These are phyloP conservation scores for Diploptera punctata DNA, from an alignment of 2,888 invertebrate species.

Conservation along the genomic window DNA sequence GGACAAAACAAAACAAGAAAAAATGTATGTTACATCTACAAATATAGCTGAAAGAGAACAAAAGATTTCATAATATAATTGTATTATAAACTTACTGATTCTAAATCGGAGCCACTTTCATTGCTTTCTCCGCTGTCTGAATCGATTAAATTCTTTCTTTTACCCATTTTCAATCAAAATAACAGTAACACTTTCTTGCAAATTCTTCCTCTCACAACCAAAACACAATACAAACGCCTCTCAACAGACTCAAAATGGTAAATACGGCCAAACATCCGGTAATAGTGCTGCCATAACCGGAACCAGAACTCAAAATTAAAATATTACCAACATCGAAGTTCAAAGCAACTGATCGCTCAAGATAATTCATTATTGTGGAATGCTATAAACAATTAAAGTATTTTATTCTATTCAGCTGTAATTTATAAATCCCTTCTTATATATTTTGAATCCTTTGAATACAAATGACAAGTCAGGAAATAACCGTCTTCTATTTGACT, in stretches of 20 bases:
- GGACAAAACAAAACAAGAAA: too few relatives aligned
- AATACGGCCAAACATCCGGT: neutral
- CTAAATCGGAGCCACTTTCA: slow-evolving; percentile 75
- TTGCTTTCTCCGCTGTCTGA: slow-evolving; percentile 80
- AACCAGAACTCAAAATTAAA: neutral
- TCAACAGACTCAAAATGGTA: neutral
- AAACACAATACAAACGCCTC: neutral
- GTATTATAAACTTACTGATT: slow-evolving; percentile 71
- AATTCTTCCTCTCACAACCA: neutral
- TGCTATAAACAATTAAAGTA: too few relatives aligned
- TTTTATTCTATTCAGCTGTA: too few relatives aligned
- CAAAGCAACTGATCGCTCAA: too few relatives aligned
- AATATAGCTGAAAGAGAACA: too few relatives aligned
- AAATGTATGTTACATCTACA: too few relatives aligned
- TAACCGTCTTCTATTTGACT: too few relatives aligned
- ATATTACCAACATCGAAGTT: neutral
- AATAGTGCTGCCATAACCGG: neutral
- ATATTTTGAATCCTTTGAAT: too few relatives aligned
- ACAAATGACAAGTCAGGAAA: too few relatives aligned
- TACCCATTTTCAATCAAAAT: slow-evolving; percentile 68
- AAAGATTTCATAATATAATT: neutral
- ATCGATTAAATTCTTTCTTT: slow-evolving; percentile 83
- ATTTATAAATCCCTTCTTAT: too few relatives aligned
- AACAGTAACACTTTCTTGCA: neutral
- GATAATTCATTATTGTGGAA: too few relatives aligned